Conservation (phyloP, 2,797 vertebrate genomes). For the Diplodus sargus region DNA sequence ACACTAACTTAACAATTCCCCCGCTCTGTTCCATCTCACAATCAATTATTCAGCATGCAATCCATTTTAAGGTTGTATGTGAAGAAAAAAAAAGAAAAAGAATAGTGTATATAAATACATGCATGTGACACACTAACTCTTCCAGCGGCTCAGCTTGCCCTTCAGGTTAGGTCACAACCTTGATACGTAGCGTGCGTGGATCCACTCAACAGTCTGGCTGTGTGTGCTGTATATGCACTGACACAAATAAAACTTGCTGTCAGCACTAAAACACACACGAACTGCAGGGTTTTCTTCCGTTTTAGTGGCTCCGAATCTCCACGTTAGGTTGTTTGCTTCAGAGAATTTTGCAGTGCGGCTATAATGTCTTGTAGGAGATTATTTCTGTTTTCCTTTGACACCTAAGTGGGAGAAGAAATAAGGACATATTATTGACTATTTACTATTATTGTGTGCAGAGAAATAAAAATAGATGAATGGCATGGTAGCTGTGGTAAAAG, state of each 20-base stretch:
- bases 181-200: slow-evolving; percentile 14
- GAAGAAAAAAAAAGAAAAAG: slow-evolving; percentile 44
- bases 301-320: neutral
- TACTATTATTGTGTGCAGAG: no score
- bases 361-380: slow-evolving; percentile 87
- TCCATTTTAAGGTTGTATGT: slow-evolving; percentile 65
- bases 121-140: slow-evolving; percentile 69
- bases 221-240: slow-evolving; percentile 9
- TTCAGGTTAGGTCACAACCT: slow-evolving; percentile 49
- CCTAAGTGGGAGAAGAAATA: slow-evolving; percentile 78
- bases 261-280: slow-evolving; percentile 29
- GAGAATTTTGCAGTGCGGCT: slow-evolving; percentile 83
- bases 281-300: neutral
- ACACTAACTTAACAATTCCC: slow-evolving; percentile 51
- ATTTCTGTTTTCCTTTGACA: slow-evolving; percentile 93
- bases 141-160: slow-evolving; percentile 21
- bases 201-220: slow-evolving; percentile 25
- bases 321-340: slow-evolving; percentile 69
- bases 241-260: slow-evolving; percentile 43
- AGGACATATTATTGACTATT: slow-evolving; percentile 4
- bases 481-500: neutral
- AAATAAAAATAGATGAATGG: neutral
- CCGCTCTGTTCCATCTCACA: slow-evolving; percentile 50
- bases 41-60: slow-evolving; percentile 79
- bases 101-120: slow-evolving; percentile 72